Percentiles rank a stretch among this genome's conserved stretches.
Evolutionary conservation across 1,140 invertebrate species (phyloP).

Genomic region (Drosophila nasuta): DNA sequence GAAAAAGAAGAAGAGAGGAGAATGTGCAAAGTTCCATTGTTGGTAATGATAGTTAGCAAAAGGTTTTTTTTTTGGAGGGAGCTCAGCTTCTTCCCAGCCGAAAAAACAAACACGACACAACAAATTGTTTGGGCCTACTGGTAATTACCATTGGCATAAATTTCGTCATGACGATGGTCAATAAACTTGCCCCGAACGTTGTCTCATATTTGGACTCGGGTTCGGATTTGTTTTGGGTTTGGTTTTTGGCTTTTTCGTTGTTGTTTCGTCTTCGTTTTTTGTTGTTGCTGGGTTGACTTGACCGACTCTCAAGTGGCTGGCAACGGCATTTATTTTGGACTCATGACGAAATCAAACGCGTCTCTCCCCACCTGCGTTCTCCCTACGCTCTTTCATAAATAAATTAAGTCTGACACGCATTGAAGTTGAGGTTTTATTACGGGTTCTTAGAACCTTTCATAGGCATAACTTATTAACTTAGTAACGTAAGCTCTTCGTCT

Average conservation of each 20-base stretch:
- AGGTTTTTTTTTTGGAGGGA: too few relatives aligned
- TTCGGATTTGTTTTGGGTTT: slow-evolving; percentile 44
- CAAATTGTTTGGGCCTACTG: slow-evolving; percentile 51
- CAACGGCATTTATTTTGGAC: slow-evolving; percentile 63
- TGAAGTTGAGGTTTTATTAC: slow-evolving; percentile 46
- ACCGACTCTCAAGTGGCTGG: slow-evolving; percentile 41
- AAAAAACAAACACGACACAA: slow-evolving; percentile 43
- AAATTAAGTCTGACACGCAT: slow-evolving; percentile 68
- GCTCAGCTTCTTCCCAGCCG: slow-evolving; percentile 24
- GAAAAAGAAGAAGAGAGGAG: not conserved
- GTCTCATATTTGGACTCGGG: slow-evolving; percentile 53
- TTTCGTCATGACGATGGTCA: slow-evolving; percentile 47
- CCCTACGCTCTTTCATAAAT: slow-evolving; percentile 43
- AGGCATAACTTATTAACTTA: not conserved
- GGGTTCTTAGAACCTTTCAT: not conserved
- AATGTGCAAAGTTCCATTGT: slow-evolving; percentile 32
- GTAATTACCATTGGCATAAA: slow-evolving; percentile 52
- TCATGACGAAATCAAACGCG: slow-evolving; percentile 63
- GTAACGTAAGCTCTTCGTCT: too few relatives aligned
- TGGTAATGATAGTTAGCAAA: slow-evolving; percentile 20
- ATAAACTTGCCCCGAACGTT: slow-evolving; percentile 55
- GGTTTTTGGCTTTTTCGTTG: slow-evolving; percentile 12
- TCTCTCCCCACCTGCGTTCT: slow-evolving; percentile 34
- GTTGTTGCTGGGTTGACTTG: slow-evolving; percentile 46
- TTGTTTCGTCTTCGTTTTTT: slow-evolving; percentile 3